Percentiles rank a stretch among this genome's conserved stretches.
Evolutionary conservation across 2,888 invertebrate genomes (phyloP).

Genomic region (Azorinus chamasolen): DNA sequence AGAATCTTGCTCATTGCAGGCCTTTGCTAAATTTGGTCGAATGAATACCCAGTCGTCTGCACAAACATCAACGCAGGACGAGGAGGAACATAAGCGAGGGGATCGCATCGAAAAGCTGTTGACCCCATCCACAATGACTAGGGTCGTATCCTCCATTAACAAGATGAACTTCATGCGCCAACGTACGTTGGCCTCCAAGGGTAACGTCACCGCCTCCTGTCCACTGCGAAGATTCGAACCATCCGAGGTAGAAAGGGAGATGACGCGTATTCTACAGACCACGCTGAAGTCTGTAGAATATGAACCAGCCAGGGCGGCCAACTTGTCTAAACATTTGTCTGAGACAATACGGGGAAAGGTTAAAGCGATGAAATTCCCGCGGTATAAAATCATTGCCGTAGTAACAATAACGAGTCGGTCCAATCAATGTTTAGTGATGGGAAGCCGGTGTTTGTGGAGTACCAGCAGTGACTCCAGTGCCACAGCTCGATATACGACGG

Average conservation of each 20-base stretch:
- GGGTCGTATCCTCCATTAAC: conserved; percentile 52
- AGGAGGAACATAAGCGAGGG: too few relatives aligned
- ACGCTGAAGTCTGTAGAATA: conserved; percentile 50
- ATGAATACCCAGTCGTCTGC: too few relatives aligned
- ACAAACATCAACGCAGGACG: too few relatives aligned
- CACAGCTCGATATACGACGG: conserved; percentile 48
- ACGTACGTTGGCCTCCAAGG: conserved; percentile 53
- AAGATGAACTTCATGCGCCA: conserved; percentile 56
- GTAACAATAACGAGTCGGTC: conserved; percentile 62
- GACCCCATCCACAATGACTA: conserved; percentile 23
- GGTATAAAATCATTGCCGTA: conserved; percentile 63
- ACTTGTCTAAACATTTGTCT: conserved; percentile 53
- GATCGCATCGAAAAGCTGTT: background rate
- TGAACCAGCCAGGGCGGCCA: conserved; percentile 55
- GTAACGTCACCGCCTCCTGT: conserved; percentile 55
- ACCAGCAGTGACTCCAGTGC: conserved; percentile 52
- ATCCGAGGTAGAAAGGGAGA: conserved; percentile 33
- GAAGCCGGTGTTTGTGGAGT: conserved; percentile 64
- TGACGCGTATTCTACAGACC: conserved; percentile 43
- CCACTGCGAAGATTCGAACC: conserved; percentile 63
- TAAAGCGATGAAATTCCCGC: conserved; percentile 64
- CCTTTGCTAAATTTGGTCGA: too few relatives aligned
- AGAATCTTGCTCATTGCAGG: too few relatives aligned
- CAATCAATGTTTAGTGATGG: conserved; percentile 45
- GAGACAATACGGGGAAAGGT: conserved; percentile 60